phyloP scores from a whole-genome alignment of 2,888 invertebrate genomes.

The Hirtodrosophila trivittata region DNA sequence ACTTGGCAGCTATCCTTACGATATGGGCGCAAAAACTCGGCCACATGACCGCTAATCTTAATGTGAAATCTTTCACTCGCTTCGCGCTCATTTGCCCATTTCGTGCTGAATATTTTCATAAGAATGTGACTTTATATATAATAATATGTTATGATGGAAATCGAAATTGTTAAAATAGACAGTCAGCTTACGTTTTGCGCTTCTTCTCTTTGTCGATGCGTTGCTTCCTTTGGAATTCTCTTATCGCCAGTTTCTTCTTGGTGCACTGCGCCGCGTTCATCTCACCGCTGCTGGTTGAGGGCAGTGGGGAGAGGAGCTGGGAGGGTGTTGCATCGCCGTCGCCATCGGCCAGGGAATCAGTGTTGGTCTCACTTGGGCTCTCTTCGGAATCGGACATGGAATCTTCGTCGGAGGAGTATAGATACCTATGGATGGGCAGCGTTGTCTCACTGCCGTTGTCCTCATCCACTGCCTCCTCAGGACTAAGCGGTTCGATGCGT shows the following conservation, averaged over 20 bases:
- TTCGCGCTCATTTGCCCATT: slow-evolving; percentile 34
- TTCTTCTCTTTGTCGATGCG: slow-evolving; percentile 39
- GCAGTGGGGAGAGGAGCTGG: background rate
- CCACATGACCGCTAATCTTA: slow-evolving; percentile 66
- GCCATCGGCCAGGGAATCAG: too few relatives aligned
- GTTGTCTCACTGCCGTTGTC: slow-evolving; percentile 32
- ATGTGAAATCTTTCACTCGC: slow-evolving; percentile 61
- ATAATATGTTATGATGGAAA: background rate
- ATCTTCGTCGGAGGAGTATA: slow-evolving; percentile 57
- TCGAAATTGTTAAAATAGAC: background rate
- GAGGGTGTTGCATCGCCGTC: too few relatives aligned
- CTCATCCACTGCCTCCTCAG: background rate
- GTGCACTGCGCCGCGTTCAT: slow-evolving; percentile 2
- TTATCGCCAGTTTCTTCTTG: slow-evolving; percentile 49
- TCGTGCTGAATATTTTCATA: slow-evolving; percentile 13
- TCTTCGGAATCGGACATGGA: slow-evolving; percentile 9
- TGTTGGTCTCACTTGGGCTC: too few relatives aligned
- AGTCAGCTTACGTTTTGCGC: slow-evolving; percentile 28
- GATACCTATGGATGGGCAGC: slow-evolving; percentile 58
- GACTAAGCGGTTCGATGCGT: slow-evolving; percentile 26
- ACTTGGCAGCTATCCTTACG: slow-evolving; percentile 92
- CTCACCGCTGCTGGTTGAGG: background rate
- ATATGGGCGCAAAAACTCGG: slow-evolving; percentile 86
- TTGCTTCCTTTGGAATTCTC: slow-evolving; percentile 48
- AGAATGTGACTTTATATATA: background rate